Conservation (phyloP, 2,113 vertebrate species). For the Rhineura floridana region DNA sequence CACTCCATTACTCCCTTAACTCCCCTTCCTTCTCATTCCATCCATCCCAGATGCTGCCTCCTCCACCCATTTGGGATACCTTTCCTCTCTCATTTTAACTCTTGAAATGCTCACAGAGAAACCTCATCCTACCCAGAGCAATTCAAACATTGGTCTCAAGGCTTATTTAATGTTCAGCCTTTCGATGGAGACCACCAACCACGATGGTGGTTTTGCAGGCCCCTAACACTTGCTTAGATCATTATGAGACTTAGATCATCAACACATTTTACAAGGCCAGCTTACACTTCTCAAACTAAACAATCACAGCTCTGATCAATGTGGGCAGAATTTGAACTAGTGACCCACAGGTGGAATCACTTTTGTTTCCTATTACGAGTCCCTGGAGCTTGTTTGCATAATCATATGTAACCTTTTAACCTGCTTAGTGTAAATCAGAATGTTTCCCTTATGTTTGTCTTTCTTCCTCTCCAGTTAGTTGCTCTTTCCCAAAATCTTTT, state of each 20-base stretch:
- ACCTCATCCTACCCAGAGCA: neutral
- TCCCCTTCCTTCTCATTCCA: neutral
- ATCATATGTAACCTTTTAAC: neutral
- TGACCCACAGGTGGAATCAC: neutral
- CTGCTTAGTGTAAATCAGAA: neutral
- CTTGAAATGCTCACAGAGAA: neutral
- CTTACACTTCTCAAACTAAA: neutral
- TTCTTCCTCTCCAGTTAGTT: neutral
- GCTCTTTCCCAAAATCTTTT: constrained; percentile 12
- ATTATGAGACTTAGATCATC: neutral
- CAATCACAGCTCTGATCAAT: neutral
- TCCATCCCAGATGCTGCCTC: neutral
- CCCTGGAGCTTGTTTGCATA: neutral
- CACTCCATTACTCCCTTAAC: neutral
- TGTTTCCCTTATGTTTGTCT: neutral
- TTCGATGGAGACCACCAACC: neutral
- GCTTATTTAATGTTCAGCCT: neutral
- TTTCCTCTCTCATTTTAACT: neutral
- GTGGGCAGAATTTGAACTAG: neutral
- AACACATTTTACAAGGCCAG: constrained; percentile 4
- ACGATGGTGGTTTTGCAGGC: neutral
- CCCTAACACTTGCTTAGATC: neutral
- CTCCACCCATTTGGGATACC: neutral
- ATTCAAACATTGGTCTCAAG: neutral
- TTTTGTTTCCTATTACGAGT: constrained; percentile 1